Evolutionary conservation across 2,113 vertebrate genomes (phyloP), one percentile per base, ranked within the genome.

Genomic region (Glareola pratincola): DNA sequence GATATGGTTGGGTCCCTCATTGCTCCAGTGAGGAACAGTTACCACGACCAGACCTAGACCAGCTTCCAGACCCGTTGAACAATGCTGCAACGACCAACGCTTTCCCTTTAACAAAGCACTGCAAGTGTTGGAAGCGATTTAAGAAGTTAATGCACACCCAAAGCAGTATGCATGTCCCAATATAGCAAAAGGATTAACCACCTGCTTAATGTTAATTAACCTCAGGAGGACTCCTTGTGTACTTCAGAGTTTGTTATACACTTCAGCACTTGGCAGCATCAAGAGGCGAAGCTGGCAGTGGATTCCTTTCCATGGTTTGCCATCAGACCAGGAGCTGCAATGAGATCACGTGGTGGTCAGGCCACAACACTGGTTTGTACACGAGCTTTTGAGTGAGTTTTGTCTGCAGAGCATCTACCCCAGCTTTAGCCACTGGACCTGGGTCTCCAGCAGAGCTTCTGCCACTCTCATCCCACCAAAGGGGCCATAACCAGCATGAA

Each of bases 81-180:
- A 71, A 23, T 0, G 4, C 19, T 41, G 17, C 34, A 66, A 12
- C 0, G 0, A 63, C 34, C 16, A 34, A 2, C 0, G 9, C 4
- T 21, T 79, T 62, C 21, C 22, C 54, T 57, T 62, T 73, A 82
- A 48, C 2, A 77, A 60, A 78, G 18, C 9, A 12, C 9, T 45
- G 14, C 29, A 66, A 69, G 15, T 10, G 10, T 5, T 41, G 32
- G 9, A 66, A 94, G 45, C 30, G 8, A 74, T 50, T 69, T 6
- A 11, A 48, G 74, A 76, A 79, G 22, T 9, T 10, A 29, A 17
- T 23, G 34, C 36, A 76, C 89, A 87, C 64, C 5, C 5, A 47
- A 71, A 89, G 68, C 64, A 85, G 34, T 12, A n/a, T 29, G 47
- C 53, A 48, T 26, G 26, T 51, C 51, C 47, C 30, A 50, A 2